Base-by-base conservation (phyloP, 2,113 vertebrate species). In the Gavialis gangeticus region DNA sequence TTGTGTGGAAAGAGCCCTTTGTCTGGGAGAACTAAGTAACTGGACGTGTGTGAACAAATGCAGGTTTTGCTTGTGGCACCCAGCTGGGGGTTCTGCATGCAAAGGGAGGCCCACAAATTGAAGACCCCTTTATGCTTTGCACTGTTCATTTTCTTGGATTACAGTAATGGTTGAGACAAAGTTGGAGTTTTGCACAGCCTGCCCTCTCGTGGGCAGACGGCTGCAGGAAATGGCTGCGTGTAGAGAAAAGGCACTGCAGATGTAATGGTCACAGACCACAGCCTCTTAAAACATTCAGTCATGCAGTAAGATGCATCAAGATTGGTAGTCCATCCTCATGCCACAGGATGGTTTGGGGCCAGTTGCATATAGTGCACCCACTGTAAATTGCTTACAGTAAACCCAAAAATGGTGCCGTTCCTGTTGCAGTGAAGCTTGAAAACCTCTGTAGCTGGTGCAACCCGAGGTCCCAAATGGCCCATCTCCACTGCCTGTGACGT, bases 131-230 rank as follows among this genome's bases (percentile, higher is more conserved):
- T 27, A 22, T 25, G 57, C 22, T 21, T 6, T 27, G 12, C 58
- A 27, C n/a, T 16, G 24, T 14, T n/a, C 30, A 30, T 19, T 17
- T 15, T 37, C 12, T 5, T 2, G 0, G 16, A 34, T 17, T 3
- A 75, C 2, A 34, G n/a, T 0, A 87, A 18, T 22, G 10, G 56
- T 73, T 5, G 34, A 82, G 69, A 3, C 34, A 79, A 69, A 91
- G 82, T 15, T 4, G 37, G 8, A 76, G 78, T 90, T 0, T 81
- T 21, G 92, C 16, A 60, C 71, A 0, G 87, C 79, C 93, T 97
- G 96, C 96, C 96, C 97, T 95, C 97, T 97, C 91, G 96, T 92
- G 97, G 96, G 84, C 46, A 21, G 0, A 79, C 59, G 89, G 79
- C 91, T 18, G 0, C 54, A 4, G 5, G 22, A 63, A 66, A 3